These are phyloP conservation scores for Ceriagrion tenellum DNA, from an alignment of 2,888 invertebrate genomes.

Conservation along the genomic window DNA sequence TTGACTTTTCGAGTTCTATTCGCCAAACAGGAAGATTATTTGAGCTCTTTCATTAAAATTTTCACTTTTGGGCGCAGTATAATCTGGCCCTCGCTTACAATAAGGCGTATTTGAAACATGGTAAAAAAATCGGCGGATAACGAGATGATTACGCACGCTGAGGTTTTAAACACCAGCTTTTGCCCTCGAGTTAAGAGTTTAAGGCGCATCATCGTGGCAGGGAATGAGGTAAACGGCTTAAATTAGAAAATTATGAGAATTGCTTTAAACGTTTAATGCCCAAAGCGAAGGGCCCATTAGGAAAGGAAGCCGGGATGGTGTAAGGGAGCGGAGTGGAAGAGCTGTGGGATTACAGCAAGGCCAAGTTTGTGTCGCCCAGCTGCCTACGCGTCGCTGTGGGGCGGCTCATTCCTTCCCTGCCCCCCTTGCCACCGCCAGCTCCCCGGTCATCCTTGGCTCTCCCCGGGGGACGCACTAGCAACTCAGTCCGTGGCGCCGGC, in stretches of 20 bases:
- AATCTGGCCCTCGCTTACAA: too few relatives aligned
- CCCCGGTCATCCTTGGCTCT: not conserved
- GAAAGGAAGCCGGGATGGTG: not conserved
- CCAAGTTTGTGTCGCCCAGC: not conserved
- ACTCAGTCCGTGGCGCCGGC: not conserved
- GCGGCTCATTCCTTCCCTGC: not conserved
- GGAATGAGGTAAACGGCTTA: not conserved
- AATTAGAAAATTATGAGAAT: constrained; percentile 7
- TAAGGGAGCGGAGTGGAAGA: not conserved
- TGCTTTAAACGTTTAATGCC: constrained; percentile 9
- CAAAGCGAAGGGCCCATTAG: not conserved
- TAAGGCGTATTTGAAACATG: not conserved
- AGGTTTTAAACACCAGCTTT: not conserved
- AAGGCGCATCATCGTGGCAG: not conserved
- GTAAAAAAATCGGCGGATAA: not conserved
- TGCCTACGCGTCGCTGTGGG: not conserved
- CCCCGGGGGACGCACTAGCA: not conserved
- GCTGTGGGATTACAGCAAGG: constrained; percentile 19
- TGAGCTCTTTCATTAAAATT: too few relatives aligned
- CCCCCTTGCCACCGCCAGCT: not conserved
- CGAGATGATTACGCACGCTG: not conserved
- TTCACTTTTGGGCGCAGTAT: too few relatives aligned
- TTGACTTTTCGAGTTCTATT: too few relatives aligned
- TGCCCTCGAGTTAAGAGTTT: not conserved
- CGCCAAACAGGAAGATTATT: too few relatives aligned